A percentile compares a stretch with the other conserved stretches of the same genome.
These are phyloP conservation scores for Heliconius nattereri DNA, from an alignment of 1,140 invertebrate genomes.

Conservation along the genomic window DNA sequence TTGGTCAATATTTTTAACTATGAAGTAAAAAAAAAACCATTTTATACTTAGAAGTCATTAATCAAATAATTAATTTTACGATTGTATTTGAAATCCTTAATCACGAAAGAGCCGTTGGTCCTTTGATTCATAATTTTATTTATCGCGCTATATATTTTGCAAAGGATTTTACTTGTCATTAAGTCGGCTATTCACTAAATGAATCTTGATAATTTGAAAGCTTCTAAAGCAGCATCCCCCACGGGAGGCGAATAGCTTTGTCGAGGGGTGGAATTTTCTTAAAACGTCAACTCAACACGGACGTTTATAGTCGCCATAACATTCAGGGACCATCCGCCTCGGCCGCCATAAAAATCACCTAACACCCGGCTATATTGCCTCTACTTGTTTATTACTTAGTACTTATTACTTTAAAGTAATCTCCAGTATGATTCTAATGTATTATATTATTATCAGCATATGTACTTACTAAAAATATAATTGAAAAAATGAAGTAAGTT, in stretches of 20 bases:
- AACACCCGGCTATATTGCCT: slow-evolving; percentile 38
- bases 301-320: slow-evolving; percentile 74
- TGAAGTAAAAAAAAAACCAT: neutral
- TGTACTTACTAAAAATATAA: neutral
- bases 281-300: slow-evolving; percentile 72
- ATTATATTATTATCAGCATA: neutral
- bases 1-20: too few relatives aligned
- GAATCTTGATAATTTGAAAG: slow-evolving; percentile 73
- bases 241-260: slow-evolving; percentile 51
- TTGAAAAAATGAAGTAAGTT: slow-evolving; percentile 48
- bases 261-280: slow-evolving; percentile 64
- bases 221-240: slow-evolving; percentile 53
- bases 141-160: slow-evolving; percentile 50
- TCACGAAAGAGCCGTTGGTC: slow-evolving; percentile 29
- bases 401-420: slow-evolving; percentile 22
- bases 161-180: slow-evolving; percentile 70
- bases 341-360: slow-evolving; percentile 71
- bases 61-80: neutral
- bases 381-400: slow-evolving; percentile 36
- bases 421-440: too few relatives aligned
- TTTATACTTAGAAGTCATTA: neutral
- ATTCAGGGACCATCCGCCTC: slow-evolving; percentile 60
- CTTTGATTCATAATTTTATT: slow-evolving; percentile 51
- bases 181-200: slow-evolving; percentile 65
- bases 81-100: slow-evolving; percentile 26